Evolutionary conservation across 2,888 invertebrate genomes (phyloP).

Genomic region (Actias luna): DNA sequence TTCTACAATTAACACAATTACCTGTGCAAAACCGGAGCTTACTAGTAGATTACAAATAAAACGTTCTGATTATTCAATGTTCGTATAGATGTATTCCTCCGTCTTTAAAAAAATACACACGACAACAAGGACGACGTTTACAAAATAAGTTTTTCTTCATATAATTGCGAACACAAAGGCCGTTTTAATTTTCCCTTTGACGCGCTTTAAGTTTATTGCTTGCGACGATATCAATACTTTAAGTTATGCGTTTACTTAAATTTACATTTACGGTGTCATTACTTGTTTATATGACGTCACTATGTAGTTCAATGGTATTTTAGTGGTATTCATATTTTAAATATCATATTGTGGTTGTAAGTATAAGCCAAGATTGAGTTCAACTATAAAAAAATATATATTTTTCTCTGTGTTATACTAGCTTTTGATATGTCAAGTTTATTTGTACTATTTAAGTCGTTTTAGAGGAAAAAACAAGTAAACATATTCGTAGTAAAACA

Average conservation of each 20-base stretch:
- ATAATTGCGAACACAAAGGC: constrained; percentile 33
- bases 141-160: constrained; percentile 32
- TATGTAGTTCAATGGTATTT: background rate
- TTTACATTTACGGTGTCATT: background rate
- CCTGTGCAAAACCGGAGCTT: too few species aligned
- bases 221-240: constrained; percentile 7
- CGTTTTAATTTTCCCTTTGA: constrained; percentile 37
- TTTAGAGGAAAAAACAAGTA: too few species aligned
- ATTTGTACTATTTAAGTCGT: too few species aligned
- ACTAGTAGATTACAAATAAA: too few species aligned
- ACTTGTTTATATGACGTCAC: background rate
- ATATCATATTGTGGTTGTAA: too few species aligned
- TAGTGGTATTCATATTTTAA: too few species aligned
- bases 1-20: too few species aligned
- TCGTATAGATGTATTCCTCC: background rate
- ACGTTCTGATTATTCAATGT: background rate
- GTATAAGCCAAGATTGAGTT: too few species aligned
- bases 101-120: background rate
- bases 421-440: too few species aligned
- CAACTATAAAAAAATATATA: too few species aligned
- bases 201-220: constrained; percentile 27
- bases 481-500: too few species aligned
- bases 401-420: too few species aligned
- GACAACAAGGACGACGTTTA: background rate
- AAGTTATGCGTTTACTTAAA: background rate